Evolutionary conservation across 2,113 vertebrate genomes (phyloP), one percentile per base, ranked within the genome.

Genomic region (Pygoscelis adeliae): DNA sequence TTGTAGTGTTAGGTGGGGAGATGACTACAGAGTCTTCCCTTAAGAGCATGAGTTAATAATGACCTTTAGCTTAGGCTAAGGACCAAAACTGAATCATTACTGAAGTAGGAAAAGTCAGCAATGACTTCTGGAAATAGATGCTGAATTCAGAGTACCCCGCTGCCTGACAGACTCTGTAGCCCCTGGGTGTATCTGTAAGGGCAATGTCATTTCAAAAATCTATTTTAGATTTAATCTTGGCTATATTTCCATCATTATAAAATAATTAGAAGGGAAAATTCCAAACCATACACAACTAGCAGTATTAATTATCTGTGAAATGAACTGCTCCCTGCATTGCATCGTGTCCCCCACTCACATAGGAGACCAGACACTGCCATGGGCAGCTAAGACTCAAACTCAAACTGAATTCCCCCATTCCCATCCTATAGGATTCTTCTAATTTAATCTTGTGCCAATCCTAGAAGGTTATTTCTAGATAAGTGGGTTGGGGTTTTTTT

Each of bases 1-100:
- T 20, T 4, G 18, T 47, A 25, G 44, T 11, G 21, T 44, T 36
- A 76, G 74, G 18, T 9, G 9, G 30, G 47, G 65, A 82, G 65
- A 66, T 87, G 93, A 92, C 55, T 17, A 21, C 34, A 72, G 63
- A 89, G 44, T 26, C 56, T 47, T 92, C 70, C 25, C 62, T 59
- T 25, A 77, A 67, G 32, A 46, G n/a, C 7, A 38, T 90, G 95
- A 88, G 79, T 32, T 96, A 42, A 55, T 67, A 29, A 27, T 92
- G 83, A 96, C 89, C 83, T 96, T 95, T 94, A 63, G 40, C 71
- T 86, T 11, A 30, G 59, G 50, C 50, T 58, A 14, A 90, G 79
- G 79, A 91, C 71, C n/a, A 67, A 72, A 47, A 74, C n/a, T 91
- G 94, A 95, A 90, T 94, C 96, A 95, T 67, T 74, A 59, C 56